Base-by-base conservation (phyloP, 2,888 invertebrate genomes). In the Dasysyrphus tricinctus region DNA sequence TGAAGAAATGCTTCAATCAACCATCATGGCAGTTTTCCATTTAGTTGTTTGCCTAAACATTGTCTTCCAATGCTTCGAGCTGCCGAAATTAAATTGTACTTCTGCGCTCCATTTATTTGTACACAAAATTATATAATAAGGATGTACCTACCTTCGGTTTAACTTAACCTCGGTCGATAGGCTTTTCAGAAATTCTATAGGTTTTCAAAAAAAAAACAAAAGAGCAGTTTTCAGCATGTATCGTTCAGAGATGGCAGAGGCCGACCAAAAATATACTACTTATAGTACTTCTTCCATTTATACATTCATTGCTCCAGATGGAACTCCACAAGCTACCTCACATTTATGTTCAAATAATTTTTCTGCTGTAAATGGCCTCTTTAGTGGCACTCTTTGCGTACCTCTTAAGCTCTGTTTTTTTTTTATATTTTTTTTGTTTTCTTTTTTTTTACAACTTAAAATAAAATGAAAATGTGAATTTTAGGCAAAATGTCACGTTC, bases 401-500 rank as follows among this genome's bases (percentile, higher is more conserved):
- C 12, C 72, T 57, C 70, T 72, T 56, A 34, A 54, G 57, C 72
- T 77, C 9, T 61, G 14, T 67, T 51, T 54, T 77, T 73, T 49
- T 12, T 16, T 39, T n/a, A n/a, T n/a, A n/a, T n/a, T n/a, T n/a
- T n/a, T n/a, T n/a, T n/a, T n/a, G n/a, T n/a, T n/a, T n/a, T n/a
- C n/a, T n/a, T 72, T 37, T 47, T 65, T 11, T 65, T 47, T 42
- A 24, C 39, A 61, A 24, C 24, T 34, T 19, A 19, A 49, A 67
- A 49, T 49, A 77, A 74, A 73, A 39, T 82, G 73, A 69, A 78
- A 77, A 61, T 69, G 65, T 39, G 65, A 76, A 32, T 82, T 77
- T 75, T 70, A 57, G 44, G 57, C 57, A 73, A 82, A 73, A 82
- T 77, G 81, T 77, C 81, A 82, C 81, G 81, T 77, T 44, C 54